These are phyloP conservation scores for Latrodectus hesperus DNA, from an alignment of 2,888 invertebrate genomes.

Conservation along the genomic window DNA sequence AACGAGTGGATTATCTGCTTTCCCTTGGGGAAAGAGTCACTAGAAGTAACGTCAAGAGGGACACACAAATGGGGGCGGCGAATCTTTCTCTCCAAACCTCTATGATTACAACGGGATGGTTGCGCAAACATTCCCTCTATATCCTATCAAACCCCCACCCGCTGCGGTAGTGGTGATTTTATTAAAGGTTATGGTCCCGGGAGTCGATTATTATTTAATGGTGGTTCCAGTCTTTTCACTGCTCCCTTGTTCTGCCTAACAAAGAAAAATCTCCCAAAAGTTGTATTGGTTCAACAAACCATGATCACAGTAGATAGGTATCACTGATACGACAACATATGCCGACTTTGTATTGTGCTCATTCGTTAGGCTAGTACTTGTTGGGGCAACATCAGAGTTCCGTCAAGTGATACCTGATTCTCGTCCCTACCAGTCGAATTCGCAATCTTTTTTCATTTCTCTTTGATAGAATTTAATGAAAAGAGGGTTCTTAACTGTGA, in stretches of 20 bases:
- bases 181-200: constrained; percentile 57
- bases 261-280: constrained; percentile 24
- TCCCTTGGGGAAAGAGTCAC: constrained; percentile 41
- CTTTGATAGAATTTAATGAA: too few species aligned
- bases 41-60: constrained; percentile 44
- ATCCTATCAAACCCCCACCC: constrained; percentile 60
- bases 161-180: constrained; percentile 64
- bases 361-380: constrained; percentile 35
- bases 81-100: constrained; percentile 32
- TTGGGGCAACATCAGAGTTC: too few species aligned
- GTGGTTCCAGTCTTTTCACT: constrained; percentile 65
- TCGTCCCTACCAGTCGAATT: too few species aligned
- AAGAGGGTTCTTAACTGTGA: too few species aligned
- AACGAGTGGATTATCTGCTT: constrained; percentile 50
- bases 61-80: constrained; percentile 25
- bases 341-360: constrained; percentile 58
- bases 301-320: constrained; percentile 51
- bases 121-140: constrained; percentile 55
- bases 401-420: too few species aligned
- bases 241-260: constrained; percentile 32
- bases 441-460: too few species aligned
- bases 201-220: constrained; percentile 68
- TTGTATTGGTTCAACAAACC: constrained; percentile 54
- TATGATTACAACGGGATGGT: constrained; percentile 59
- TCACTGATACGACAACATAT: constrained; percentile 62